Conservation (phyloP, 2,113 vertebrate species). For the Gorsachius goisagi region DNA sequence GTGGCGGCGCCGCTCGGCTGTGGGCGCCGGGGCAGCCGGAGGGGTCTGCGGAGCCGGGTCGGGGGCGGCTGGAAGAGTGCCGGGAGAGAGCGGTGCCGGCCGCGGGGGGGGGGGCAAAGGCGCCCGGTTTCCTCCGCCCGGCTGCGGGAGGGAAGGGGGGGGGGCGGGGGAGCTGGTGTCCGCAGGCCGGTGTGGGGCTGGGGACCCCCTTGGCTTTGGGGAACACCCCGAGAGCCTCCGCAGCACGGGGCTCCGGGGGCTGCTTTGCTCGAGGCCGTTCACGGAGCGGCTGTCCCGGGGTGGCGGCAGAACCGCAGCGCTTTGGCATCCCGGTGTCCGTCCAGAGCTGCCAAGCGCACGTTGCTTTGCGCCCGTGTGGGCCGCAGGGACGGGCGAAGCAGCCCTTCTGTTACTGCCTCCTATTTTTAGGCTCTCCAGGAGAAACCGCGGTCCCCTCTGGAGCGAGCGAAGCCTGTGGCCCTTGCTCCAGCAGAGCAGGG, state of each 20-base stretch:
- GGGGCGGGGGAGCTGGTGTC: background rate
- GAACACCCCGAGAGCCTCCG: rapidly evolving
- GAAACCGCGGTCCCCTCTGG: background rate
- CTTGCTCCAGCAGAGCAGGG: too few relatives aligned
- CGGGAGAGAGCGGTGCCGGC: background rate
- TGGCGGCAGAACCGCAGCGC: background rate
- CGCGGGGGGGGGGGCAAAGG: background rate
- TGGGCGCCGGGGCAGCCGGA: background rate
- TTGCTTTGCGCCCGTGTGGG: background rate
- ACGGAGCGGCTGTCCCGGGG: background rate
- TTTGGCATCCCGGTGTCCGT: rapidly evolving
- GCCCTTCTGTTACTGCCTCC: background rate
- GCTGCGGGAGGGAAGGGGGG: background rate
- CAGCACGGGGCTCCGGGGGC: rapidly evolving
- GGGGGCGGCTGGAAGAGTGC: background rate
- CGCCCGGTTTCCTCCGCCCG: background rate
- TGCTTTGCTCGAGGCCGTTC: rapidly evolving
- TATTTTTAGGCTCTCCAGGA: background rate
- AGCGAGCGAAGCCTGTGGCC: rapidly evolving
- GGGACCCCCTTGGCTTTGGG: background rate
- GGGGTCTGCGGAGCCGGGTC: background rate
- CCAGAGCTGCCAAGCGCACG: background rate
- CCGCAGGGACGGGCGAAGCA: background rate
- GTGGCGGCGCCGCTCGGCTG: background rate
- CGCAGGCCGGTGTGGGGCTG: background rate